A percentile compares a stretch with the other conserved stretches of the same genome.
Evolutionary conservation across 1,140 invertebrate species (phyloP).

Genomic region (Physella acuta): DNA sequence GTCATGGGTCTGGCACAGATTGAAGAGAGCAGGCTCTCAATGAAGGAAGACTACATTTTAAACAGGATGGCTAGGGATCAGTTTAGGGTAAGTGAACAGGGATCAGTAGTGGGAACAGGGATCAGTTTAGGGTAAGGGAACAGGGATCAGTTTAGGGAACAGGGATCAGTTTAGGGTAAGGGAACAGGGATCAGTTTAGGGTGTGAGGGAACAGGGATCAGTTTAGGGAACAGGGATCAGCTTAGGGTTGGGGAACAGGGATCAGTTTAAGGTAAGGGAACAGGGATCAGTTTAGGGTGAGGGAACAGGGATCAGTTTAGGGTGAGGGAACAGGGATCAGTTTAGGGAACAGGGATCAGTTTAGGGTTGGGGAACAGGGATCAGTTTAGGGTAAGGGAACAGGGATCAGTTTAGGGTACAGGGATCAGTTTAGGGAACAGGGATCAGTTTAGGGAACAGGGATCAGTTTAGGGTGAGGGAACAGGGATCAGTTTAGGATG

Average conservation of each 20-base stretch:
- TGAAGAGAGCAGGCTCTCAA: conserved; percentile 76
- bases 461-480: conserved; percentile 75
- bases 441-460: conserved; percentile 82
- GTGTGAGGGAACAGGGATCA: too few species aligned
- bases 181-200: too few species aligned
- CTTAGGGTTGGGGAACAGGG: too few species aligned
- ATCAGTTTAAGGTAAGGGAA: conserved; percentile 80
- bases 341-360: too few species aligned
- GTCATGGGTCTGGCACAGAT: conserved; percentile 74
- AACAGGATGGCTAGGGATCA: conserved; percentile 79
- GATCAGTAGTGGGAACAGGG: not conserved
- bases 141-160: too few species aligned
- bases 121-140: too few species aligned
- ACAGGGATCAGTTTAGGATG: conserved; percentile 83
- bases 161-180: too few species aligned
- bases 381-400: conserved; percentile 77
- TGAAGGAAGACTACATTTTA: conserved; percentile 87
- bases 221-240: too few species aligned
- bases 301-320: conserved; percentile 75
- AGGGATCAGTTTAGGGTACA: conserved; percentile 81
- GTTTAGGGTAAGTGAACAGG: conserved; percentile 73
- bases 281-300: conserved; percentile 81
- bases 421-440: conserved; percentile 81
- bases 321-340: conserved; percentile 75
- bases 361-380: too few species aligned